Conservation (phyloP, 1,140 invertebrate species). For the Philotrypesis tridentata region DNA sequence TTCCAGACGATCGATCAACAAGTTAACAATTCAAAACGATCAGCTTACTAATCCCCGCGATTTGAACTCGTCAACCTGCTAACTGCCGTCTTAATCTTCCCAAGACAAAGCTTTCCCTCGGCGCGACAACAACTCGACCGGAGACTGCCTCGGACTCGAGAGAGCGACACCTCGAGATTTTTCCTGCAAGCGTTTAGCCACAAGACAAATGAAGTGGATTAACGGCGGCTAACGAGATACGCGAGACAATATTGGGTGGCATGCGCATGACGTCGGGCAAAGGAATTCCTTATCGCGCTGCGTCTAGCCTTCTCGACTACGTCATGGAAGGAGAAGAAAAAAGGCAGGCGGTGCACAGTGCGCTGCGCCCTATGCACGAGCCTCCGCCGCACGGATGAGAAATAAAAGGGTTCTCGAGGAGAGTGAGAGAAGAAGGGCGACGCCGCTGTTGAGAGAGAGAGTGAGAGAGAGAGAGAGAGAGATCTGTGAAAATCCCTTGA, state of each 20-base stretch:
- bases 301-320: background rate
- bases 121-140: too few species aligned
- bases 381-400: background rate
- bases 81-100: too few species aligned
- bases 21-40: too few species aligned
- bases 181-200: background rate
- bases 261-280: background rate
- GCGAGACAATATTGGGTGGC: background rate
- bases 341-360: background rate
- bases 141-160: background rate
- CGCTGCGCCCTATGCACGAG: too few species aligned
- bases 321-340: background rate
- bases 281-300: constrained; percentile 34
- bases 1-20: too few species aligned
- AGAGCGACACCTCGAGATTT: background rate
- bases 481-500: constrained; percentile 37
- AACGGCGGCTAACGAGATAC: constrained; percentile 28
- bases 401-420: background rate
- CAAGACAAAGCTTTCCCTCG: too few species aligned
- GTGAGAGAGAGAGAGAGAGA: background rate
- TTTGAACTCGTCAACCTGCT: too few species aligned
- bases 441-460: background rate
- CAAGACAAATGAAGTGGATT: constrained; percentile 45
- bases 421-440: constrained; percentile 7
- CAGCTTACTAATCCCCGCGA: too few species aligned